Percentiles rank a stretch among this genome's conserved stretches.
Conservation (phyloP, 2,888 invertebrate species). For the Nomada ruficornis region DNA sequence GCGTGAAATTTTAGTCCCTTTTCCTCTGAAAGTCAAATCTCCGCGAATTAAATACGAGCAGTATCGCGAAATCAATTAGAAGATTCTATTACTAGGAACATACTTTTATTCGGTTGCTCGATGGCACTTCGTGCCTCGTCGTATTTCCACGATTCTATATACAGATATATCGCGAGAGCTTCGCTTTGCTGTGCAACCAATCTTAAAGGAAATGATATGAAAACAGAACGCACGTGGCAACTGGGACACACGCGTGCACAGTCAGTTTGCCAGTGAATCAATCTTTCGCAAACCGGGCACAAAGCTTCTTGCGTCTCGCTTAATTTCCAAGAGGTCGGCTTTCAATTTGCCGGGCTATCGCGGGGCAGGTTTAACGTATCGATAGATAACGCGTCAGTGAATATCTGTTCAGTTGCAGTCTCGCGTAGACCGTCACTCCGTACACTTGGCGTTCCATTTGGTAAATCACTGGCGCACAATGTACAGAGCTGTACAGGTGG, state of each 20-base stretch:
- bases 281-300: conserved; percentile 8
- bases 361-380: conserved; percentile 39
- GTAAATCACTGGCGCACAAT: conserved; percentile 28
- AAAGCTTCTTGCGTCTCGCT: background rate
- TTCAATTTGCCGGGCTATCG: conserved; percentile 25
- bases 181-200: background rate
- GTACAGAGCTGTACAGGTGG: background rate
- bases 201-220: background rate
- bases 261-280: background rate
- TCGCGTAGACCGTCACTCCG: conserved; percentile 42
- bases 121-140: background rate
- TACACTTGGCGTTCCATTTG: conserved; percentile 44
- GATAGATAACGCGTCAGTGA: conserved; percentile 36
- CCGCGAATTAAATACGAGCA: background rate
- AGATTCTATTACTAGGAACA: too few relatives aligned
- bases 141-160: too few relatives aligned
- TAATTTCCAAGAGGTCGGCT: conserved; percentile 1
- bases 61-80: too few relatives aligned
- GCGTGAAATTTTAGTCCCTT: background rate
- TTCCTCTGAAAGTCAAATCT: background rate
- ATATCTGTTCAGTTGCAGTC: conserved; percentile 35
- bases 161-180: background rate
- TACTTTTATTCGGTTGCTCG: background rate
- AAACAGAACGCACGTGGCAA: background rate
- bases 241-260: background rate